Evolutionary conservation across 2,888 invertebrate genomes (phyloP), one percentile per base, ranked within the genome.

Genomic region (Muschampia plurimacula): DNA sequence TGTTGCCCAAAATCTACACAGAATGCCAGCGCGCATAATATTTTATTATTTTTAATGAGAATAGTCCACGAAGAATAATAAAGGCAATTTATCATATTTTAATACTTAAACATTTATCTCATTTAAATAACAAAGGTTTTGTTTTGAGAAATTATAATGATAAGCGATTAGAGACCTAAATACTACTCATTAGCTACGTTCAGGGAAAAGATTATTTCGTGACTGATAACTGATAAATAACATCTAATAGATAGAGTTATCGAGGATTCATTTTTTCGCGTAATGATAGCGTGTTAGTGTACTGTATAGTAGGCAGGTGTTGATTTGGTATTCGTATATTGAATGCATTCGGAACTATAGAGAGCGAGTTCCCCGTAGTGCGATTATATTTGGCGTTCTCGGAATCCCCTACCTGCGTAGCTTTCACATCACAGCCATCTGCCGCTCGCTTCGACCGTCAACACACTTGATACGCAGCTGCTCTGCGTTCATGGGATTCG

Each of bases 381-480:
- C 88, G 89, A 92, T 92, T 93, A 92, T 92, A 93, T 93, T 94
- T 89, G 92, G 89, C 86, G 86, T 94, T 93, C 93, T 90, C 80
- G 82, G 93, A 93, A 93, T 84, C 87, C 86, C 88, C 84, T 93
- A 93, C 93, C 93, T 92, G 92, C 88, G 87, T 75, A 73, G 81
- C 81, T 81, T 81, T 81, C 81, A 80, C 93, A 90, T 90, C 90
- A 87, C 88, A 86, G 84, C 85, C 91, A 92, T 92, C 92, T 92
- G 91, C 90, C 86, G 85, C 81, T 83, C 76, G 49, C 75, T 76
- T 57, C 70, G 28, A 44, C 52, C 66, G 72, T 67, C 67, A 70
- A 41, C 62, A 62, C 71, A 67, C 60, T 71, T 52, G 71, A 71
- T 15, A 12, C 52, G 78, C 79, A 79, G 81, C 81, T 80, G 81